These are phyloP conservation scores for Polyploca ridens DNA, from an alignment of 2,888 invertebrate species.

Conservation along the genomic window DNA sequence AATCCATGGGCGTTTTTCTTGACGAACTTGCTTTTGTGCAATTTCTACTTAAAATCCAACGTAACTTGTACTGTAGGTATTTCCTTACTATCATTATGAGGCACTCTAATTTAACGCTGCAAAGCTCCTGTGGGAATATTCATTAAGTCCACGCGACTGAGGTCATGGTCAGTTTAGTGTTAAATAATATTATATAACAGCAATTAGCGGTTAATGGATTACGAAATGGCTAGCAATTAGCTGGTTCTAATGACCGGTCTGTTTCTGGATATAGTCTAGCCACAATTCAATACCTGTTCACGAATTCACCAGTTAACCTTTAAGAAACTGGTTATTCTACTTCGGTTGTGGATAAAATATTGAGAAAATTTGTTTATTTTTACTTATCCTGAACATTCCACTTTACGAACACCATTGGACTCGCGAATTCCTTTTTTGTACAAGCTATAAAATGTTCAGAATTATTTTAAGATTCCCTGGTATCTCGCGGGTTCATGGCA, in stretches of 20 bases:
- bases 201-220: neutral
- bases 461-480: slow-evolving; percentile 3
- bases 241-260: neutral
- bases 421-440: slow-evolving; percentile 1
- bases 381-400: neutral
- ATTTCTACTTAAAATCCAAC: neutral
- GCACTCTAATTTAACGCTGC: neutral
- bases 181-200: neutral
- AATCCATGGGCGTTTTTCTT: too few relatives aligned
- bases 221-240: neutral
- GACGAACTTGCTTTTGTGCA: neutral
- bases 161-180: slow-evolving; percentile 1
- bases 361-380: neutral
- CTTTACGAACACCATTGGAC: slow-evolving; percentile 3
- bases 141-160: slow-evolving; percentile 1
- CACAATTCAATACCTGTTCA: neutral
- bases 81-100: neutral
- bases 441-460: neutral
- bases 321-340: neutral
- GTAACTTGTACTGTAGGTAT: neutral
- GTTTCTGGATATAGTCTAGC: neutral
- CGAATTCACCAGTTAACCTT: slow-evolving; percentile 3
- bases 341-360: neutral
- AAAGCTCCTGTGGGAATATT: slow-evolving; percentile 6
- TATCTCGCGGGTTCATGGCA: slow-evolving; percentile 1